These are phyloP conservation scores for Psittacus erithacus DNA, from an alignment of 2,113 vertebrate species.

Conservation along the genomic window DNA sequence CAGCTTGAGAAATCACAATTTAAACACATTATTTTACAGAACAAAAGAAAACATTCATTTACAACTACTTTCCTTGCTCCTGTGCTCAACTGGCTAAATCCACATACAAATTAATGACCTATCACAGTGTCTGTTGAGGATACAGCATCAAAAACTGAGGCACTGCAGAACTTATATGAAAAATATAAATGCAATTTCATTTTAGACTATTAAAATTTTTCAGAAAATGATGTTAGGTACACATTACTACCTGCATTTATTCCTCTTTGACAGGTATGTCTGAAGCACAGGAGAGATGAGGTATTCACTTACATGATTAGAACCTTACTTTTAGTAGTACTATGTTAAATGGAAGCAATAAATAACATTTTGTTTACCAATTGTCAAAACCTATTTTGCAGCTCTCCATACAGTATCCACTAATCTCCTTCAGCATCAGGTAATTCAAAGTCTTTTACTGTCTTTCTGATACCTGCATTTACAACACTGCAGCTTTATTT, in stretches of 20 bases:
- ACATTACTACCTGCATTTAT: background rate
- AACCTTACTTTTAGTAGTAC: background rate
- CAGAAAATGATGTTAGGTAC: background rate
- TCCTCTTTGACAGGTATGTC: background rate
- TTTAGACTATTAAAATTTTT: constrained; percentile 21
- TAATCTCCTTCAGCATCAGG: constrained; percentile 18
- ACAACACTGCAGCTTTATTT: background rate
- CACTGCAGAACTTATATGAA: constrained; percentile 17
- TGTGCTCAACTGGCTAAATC: constrained; percentile 30
- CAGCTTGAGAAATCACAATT: background rate
- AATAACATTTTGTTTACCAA: constrained; percentile 33
- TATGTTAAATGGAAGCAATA: constrained; percentile 38
- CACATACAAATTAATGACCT: constrained; percentile 49
- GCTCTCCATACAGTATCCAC: background rate
- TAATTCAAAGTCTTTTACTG: constrained; percentile 5
- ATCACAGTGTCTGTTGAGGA: constrained; percentile 22
- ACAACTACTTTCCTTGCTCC: background rate
- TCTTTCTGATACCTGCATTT: constrained; percentile 10
- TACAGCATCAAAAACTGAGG: background rate
- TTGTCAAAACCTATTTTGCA: background rate
- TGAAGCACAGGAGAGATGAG: background rate
- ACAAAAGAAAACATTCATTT: background rate
- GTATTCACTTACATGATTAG: constrained; percentile 21
- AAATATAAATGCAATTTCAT: constrained; percentile 13
- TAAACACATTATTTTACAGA: background rate